Percentiles rank a stretch among this genome's conserved stretches.
These are phyloP conservation scores for Adelges cooleyi DNA, from an alignment of 1,140 invertebrate genomes.

Conservation along the genomic window DNA sequence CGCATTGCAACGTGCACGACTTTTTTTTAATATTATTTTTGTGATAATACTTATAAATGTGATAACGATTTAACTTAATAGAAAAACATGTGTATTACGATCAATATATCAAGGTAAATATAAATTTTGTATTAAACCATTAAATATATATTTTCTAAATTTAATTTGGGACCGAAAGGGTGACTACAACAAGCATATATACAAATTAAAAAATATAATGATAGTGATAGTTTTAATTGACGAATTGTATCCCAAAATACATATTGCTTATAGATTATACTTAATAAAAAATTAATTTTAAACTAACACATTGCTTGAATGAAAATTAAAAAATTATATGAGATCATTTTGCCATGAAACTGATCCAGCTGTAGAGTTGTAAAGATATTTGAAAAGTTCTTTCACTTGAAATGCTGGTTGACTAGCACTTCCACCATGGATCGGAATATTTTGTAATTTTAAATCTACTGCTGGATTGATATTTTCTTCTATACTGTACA, in stretches of 20 bases:
- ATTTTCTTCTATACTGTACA: slow-evolving; percentile 1
- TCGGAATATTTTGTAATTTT: background rate
- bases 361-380: background rate
- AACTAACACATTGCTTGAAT: background rate
- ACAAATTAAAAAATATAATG: background rate
- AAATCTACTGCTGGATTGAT: background rate
- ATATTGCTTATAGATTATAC: background rate
- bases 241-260: background rate
- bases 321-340: background rate
- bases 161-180: no score
- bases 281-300: background rate
- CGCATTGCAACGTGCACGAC: no score
- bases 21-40: no score
- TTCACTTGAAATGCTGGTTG: background rate
- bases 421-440: background rate
- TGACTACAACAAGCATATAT: no score
- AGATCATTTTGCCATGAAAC: slow-evolving; percentile 3
- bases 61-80: no score
- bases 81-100: no score
- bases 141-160: no score
- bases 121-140: no score
- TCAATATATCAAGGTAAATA: no score
- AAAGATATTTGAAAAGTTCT: background rate
- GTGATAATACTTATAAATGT: no score
- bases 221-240: background rate